Conservation (phyloP, 2,888 invertebrate genomes). For the Zhuqinia jingwanae region DNA sequence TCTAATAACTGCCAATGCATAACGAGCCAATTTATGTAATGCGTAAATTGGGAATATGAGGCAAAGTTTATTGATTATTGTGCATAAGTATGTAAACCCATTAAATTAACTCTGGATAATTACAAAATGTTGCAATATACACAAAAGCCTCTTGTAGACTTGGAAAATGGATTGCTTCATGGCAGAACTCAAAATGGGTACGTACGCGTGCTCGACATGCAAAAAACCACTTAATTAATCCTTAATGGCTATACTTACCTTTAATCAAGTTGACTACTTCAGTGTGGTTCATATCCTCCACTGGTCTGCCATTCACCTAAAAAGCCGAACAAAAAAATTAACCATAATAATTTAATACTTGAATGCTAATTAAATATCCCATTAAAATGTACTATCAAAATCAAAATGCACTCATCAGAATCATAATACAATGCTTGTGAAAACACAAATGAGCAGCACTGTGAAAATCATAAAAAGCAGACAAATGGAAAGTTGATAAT, state of each 20-base stretch:
- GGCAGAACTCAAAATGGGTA: too few species aligned
- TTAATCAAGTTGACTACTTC: slow-evolving; percentile 97
- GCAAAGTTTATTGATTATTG: too few species aligned
- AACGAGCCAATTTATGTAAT: too few species aligned
- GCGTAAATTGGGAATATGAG: too few species aligned
- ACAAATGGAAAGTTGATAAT: background rate
- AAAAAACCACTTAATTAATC: background rate
- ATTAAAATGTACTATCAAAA: too few species aligned
- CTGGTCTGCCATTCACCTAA: slow-evolving; percentile 95
- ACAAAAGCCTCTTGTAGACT: background rate
- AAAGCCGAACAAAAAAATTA: background rate
- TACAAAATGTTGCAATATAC: too few species aligned
- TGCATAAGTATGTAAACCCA: too few species aligned
- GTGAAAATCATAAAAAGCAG: background rate
- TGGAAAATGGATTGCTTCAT: background rate
- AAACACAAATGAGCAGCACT: background rate
- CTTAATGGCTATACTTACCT: slow-evolving; percentile 85
- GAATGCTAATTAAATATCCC: too few species aligned
- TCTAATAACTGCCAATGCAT: too few species aligned
- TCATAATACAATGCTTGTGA: background rate
- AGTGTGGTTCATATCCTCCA: slow-evolving; percentile 94
- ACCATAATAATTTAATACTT: background rate
- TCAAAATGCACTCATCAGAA: background rate
- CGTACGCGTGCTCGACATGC: background rate
- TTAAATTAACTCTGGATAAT: background rate